Conservation (phyloP, 2,113 vertebrate genomes). For the Phaethon lepturus region DNA sequence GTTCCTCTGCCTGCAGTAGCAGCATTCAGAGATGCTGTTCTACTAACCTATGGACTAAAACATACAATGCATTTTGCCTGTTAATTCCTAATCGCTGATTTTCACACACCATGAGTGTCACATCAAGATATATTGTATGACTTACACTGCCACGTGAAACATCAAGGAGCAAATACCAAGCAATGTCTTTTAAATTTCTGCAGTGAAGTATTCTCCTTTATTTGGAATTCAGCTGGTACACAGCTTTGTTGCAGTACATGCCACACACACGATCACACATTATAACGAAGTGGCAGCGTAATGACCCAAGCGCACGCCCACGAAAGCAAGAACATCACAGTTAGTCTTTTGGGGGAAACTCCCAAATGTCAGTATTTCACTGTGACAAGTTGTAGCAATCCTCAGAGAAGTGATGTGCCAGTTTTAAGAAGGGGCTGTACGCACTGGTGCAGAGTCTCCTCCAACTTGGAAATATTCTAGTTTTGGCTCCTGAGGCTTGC, state of each 20-base stretch:
- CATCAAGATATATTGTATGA: neutral
- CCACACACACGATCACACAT: neutral
- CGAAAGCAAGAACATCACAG: neutral
- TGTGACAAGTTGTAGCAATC: neutral
- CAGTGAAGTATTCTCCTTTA: neutral
- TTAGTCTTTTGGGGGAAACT: neutral
- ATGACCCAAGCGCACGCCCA: neutral
- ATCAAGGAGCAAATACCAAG: neutral
- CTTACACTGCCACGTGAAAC: neutral
- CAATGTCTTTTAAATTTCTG: neutral
- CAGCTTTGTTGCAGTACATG: neutral
- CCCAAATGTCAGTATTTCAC: neutral
- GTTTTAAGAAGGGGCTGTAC: neutral
- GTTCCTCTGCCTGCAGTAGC: neutral
- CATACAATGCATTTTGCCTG: neutral
- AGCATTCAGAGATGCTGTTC: neutral
- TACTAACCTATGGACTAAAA: neutral
- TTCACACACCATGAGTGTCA: neutral
- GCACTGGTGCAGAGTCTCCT: neutral
- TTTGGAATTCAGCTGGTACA: neutral
- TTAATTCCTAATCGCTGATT: neutral
- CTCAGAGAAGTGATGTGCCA: neutral
- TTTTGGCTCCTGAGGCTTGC: neutral
- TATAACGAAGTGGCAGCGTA: neutral
- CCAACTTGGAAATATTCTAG: neutral